Base-by-base conservation (phyloP, 2,888 invertebrate species). In the Diaprepes abbreviatus region DNA sequence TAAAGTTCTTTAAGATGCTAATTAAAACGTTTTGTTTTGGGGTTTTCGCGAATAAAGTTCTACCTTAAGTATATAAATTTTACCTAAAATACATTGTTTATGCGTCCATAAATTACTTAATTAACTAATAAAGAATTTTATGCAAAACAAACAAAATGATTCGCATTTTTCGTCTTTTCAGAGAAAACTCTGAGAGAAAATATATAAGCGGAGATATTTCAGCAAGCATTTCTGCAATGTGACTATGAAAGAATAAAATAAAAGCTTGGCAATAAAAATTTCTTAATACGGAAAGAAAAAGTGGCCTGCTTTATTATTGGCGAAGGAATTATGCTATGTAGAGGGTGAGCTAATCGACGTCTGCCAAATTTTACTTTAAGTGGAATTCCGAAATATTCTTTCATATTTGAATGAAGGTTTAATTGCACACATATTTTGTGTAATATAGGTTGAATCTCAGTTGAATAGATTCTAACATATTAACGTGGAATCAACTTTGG, bases 21-120 rank as follows among this genome's bases (percentile, higher is more conserved):
- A 68, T 63, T 68, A 63, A 63, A 63, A 28, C 33, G 54, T 63
- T 43, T 68, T 67, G 45, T 67, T 66, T 67, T 54, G 55, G n/a
- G 35, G 54, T 35, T 67, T 50, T 19, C 14, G 52, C 50, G 16
- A 38, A 62, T 62, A 52, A 52, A 35, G n/a, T 19, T 36, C n/a
- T n/a, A 28, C 38, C 38, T 50, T 16, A 50, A 50, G 52, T 62
- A 52, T 28, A 14, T 28, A 50, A 50, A 50, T 50, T 48, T 28
- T 9, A 28, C 9, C 16, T 21, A 28, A 7, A 48, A 6, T 28
- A 50, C 9, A 16, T 16, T 14, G 14, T 28, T 12, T 50, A 14
- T 31, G 48, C 28, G 28, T 28, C n/a, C 28, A 28, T 50, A 28
- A 50, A 28, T 50, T 50, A 50, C 28, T 50, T 50, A 14, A 50